Base-by-base conservation (phyloP, 2,113 vertebrate genomes). In the Leptodactylus fuscus region DNA sequence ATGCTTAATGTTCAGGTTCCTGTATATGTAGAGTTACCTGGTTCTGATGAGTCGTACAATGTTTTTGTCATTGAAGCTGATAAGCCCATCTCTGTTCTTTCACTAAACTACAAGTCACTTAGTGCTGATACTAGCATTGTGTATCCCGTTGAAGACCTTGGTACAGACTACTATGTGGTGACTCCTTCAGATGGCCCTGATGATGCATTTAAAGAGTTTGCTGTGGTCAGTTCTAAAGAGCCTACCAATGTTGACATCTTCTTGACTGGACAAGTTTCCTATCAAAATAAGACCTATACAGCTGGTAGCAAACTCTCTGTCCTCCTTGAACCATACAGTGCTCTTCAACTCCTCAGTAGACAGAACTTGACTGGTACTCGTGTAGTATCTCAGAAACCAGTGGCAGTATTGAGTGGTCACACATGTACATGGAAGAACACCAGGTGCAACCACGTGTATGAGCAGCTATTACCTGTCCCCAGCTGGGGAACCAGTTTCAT, bases 391-490 rank as follows among this genome's bases (percentile, higher is more conserved):
- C 44, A 88, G 41, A 81, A 58, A 9, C 91, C 93, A 0, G 87
- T 94, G 34, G 91, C 88, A 0, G 90, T 94, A 32, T 82, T 91
- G 29, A 87, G 90, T 0, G 93, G 93, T 18, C 93, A 94, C 88
- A 89, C 87, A 0, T 93, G 94, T 67, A 89, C 88, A 34, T 90
- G 76, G 89, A 85, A 1, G 0, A 91, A 92, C n/a, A 41, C 90
- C 22, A 89, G 84, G 70, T 94, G 93, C 77, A 92, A 93, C 88
- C 92, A 93, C 1, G 90, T 92, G 3, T 94, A 85, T 24, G 91
- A 94, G 78, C 93, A 94, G 85, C 90, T 94, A 18, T 71, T 89
- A 67, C 92, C 92, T 3, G 91, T 91, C 0, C 83, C 53, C 62
- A 86, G 11, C 41, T 93, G 94, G 93, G 91, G 91, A 32, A 82